Conservation (phyloP, 92 coral and sea anemone genomes). For the Palythoa caribaeorum region DNA sequence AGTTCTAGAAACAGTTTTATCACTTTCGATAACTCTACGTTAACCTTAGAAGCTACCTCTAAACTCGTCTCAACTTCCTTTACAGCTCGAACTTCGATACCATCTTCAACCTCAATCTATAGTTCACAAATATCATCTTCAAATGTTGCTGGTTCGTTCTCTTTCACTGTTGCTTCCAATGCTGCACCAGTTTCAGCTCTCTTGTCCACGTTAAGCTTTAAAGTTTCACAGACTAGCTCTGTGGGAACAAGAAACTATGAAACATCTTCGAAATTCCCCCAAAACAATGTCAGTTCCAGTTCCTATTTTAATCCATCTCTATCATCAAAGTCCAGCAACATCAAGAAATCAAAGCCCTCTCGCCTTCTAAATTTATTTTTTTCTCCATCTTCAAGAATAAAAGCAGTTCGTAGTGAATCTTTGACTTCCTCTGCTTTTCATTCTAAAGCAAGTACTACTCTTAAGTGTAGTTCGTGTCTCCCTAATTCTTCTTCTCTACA, state of each 20-base stretch:
- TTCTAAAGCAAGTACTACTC: not conserved
- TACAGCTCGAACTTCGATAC: not conserved
- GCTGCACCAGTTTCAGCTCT: not conserved
- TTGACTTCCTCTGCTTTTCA: not conserved
- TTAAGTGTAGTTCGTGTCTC: not conserved
- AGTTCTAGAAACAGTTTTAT: not conserved
- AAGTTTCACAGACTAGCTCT: not conserved
- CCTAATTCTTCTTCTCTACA: not conserved
- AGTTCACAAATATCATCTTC: not conserved
- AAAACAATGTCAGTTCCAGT: not conserved
- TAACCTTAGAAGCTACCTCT: not conserved
- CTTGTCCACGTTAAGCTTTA: not conserved
- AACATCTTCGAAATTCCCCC: not conserved
- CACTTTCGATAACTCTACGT: not conserved
- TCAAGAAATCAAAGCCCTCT: not conserved
- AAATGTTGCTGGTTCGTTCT: not conserved
- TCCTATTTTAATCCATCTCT: not conserved
- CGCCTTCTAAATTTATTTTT: not conserved
- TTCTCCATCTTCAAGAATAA: not conserved
- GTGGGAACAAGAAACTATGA: not conserved
- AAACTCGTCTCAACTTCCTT: not conserved
- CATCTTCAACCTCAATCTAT: not conserved
- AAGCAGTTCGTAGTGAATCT: not conserved
- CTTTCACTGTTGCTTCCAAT: not conserved
- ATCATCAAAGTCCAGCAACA: not conserved